Evolutionary conservation across 2,888 invertebrate genomes (phyloP).

Genomic region (Xanthia icteritia): DNA sequence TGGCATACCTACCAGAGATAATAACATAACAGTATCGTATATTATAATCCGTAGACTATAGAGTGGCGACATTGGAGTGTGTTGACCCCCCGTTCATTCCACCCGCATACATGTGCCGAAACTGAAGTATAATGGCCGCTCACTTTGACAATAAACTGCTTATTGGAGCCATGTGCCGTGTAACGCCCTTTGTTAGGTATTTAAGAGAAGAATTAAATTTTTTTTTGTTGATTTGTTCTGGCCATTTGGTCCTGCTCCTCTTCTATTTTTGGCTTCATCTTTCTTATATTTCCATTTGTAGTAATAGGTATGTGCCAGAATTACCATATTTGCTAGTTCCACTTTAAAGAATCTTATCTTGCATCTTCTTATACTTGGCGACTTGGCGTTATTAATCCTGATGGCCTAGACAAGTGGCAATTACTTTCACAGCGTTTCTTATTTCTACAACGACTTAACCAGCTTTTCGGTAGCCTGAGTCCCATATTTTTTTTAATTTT

Average conservation of each 20-base stretch:
- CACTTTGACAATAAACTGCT: constrained; percentile 63
- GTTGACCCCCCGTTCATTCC: constrained; percentile 67
- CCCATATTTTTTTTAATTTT: not conserved
- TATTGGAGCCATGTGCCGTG: constrained; percentile 55
- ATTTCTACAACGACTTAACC: not conserved
- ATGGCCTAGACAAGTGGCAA: not conserved
- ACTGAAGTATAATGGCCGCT: constrained; percentile 53
- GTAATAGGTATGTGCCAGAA: too few species aligned
- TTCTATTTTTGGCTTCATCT: not conserved
- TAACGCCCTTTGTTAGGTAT: constrained; percentile 54
- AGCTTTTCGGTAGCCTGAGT: not conserved
- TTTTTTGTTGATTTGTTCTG: constrained; percentile 2
- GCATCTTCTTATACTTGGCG: not conserved
- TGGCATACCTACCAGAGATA: constrained; percentile 24
- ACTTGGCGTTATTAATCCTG: not conserved
- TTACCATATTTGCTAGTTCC: not conserved
- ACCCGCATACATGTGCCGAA: constrained; percentile 69
- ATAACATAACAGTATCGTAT: constrained; percentile 56
- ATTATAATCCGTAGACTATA: constrained; percentile 53
- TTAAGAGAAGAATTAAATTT: constrained; percentile 28
- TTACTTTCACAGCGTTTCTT: too few species aligned
- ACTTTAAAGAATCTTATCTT: not conserved
- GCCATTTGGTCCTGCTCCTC: not conserved
- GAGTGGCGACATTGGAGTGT: constrained; percentile 58
- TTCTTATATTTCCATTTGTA: not conserved